Conservation (phyloP, 2,888 invertebrate genomes). For the Leucoma salicis region DNA sequence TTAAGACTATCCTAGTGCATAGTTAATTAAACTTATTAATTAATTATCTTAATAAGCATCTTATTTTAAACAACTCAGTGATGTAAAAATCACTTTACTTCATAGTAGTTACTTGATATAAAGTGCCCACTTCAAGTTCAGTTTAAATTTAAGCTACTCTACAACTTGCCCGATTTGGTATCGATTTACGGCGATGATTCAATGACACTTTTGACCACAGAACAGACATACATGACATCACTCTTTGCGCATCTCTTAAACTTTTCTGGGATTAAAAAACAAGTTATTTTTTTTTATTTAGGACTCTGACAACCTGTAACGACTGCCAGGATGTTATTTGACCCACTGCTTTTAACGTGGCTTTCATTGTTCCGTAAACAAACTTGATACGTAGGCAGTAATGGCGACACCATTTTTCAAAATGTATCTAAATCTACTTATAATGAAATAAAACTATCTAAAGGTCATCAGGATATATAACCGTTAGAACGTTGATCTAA, state of each 20-base stretch:
- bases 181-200: not conserved
- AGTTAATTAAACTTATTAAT: too few species aligned
- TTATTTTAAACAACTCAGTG: not conserved
- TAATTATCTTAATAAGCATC: too few species aligned
- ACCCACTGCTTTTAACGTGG: too few species aligned
- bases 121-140: not conserved
- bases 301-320: not conserved
- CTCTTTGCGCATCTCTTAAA: not conserved
- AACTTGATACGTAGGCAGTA: too few species aligned
- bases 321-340: too few species aligned
- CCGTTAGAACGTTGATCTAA: constrained; percentile 13
- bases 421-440: too few species aligned
- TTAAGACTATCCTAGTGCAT: too few species aligned
- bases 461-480: constrained; percentile 7
- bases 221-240: not conserved
- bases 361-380: too few species aligned
- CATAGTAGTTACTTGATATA: not conserved
- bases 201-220: constrained; percentile 6
- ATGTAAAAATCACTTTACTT: not conserved
- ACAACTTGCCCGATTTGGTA: not conserved
- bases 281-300: too few species aligned
- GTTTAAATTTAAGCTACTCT: not conserved
- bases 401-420: too few species aligned
- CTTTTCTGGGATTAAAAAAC: too few species aligned
- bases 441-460: too few species aligned